Conservation (phyloP, 2,888 invertebrate genomes). For the Notodonta ziczac region DNA sequence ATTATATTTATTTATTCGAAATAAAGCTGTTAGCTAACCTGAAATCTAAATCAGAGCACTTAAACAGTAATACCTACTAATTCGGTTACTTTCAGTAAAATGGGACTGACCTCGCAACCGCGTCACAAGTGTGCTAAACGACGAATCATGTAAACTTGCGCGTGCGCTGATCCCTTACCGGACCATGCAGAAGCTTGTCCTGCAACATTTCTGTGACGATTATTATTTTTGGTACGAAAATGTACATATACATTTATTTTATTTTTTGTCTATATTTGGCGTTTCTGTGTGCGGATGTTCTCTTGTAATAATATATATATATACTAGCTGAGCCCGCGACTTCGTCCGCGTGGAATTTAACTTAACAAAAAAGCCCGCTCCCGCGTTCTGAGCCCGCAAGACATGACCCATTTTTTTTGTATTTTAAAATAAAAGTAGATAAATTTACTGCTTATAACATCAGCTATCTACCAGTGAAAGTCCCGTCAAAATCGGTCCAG, state of each 20-base stretch:
- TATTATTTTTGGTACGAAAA: conserved; percentile 11
- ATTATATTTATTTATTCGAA: neutral
- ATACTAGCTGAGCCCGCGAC: no score
- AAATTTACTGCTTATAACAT: no score
- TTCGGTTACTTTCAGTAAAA: neutral
- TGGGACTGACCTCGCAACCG: conserved; percentile 19
- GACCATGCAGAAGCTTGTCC: conserved; percentile 20
- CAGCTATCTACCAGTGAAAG: no score
- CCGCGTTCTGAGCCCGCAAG: no score
- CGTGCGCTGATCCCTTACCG: conserved; percentile 35
- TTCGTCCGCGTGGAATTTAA: no score
- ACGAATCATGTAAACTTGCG: conserved; percentile 36
- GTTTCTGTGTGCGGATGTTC: neutral
- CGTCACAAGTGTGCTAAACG: conserved; percentile 44
- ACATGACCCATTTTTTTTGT: no score
- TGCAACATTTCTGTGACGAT: conserved; percentile 22
- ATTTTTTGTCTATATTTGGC: conserved; percentile 5
- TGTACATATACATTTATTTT: conserved; percentile 10
- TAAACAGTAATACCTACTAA: neutral
- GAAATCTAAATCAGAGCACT: neutral
- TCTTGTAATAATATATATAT: no score
- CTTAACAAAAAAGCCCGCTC: no score
- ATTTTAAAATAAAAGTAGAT: no score
- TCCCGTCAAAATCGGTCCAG: no score
- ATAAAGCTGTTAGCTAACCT: neutral